These are phyloP conservation scores for Elysia crispata DNA, from an alignment of 2,888 invertebrate species.

Conservation along the genomic window DNA sequence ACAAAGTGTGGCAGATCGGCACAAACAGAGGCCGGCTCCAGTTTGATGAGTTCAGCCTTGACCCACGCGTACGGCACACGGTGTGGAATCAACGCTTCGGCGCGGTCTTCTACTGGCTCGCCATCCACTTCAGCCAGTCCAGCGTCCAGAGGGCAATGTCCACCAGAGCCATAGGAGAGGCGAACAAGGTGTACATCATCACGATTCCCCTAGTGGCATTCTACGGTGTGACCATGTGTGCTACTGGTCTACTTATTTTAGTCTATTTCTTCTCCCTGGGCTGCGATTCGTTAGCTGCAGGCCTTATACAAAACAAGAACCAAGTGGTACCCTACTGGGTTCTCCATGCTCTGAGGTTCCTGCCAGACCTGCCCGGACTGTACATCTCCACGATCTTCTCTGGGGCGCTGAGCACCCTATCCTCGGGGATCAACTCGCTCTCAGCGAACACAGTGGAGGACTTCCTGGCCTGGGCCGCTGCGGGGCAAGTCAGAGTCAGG, in stretches of 20 bases:
- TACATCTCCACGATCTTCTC: slow-evolving; percentile 62
- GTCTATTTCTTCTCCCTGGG: slow-evolving; percentile 57
- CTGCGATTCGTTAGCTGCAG: slow-evolving; percentile 61
- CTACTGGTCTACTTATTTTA: slow-evolving; percentile 59
- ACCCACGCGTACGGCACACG: slow-evolving; percentile 59
- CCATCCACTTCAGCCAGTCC: slow-evolving; percentile 58
- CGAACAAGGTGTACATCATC: slow-evolving; percentile 54
- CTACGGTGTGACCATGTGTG: slow-evolving; percentile 53
- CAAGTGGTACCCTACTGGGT: slow-evolving; percentile 61
- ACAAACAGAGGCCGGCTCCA: slow-evolving; percentile 30
- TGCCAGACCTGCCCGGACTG: slow-evolving; percentile 59
- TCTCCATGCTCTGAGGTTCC: slow-evolving; percentile 52
- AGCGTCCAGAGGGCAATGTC: slow-evolving; percentile 58
- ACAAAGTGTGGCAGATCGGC: slow-evolving; percentile 23
- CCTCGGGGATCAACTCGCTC: slow-evolving; percentile 64
- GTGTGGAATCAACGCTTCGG: slow-evolving; percentile 55
- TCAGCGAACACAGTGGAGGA: slow-evolving; percentile 64
- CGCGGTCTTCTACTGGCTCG: slow-evolving; percentile 55
- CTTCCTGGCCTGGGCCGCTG: slow-evolving; percentile 51
- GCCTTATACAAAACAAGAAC: slow-evolving; percentile 57
- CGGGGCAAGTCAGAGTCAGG: slow-evolving; percentile 48
- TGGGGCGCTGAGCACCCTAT: slow-evolving; percentile 59
- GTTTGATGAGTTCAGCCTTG: slow-evolving; percentile 46
- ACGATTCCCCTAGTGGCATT: slow-evolving; percentile 54
- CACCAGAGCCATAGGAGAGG: slow-evolving; percentile 52